Conservation (phyloP, 1,140 invertebrate species). For the Xylocopa sonorina region DNA sequence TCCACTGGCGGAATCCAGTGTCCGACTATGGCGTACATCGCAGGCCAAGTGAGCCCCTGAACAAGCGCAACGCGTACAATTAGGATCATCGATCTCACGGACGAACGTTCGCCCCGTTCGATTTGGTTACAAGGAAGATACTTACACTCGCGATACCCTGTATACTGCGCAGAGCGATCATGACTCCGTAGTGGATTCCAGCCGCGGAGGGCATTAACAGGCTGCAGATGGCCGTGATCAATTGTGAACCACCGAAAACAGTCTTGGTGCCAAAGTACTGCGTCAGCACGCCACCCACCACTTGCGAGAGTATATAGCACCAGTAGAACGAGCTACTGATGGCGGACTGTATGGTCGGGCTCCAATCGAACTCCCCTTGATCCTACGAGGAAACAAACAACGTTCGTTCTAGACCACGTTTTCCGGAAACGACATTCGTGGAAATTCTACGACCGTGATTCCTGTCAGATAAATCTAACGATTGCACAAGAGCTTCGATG, state of each 20-base stretch:
- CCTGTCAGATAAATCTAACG: background rate
- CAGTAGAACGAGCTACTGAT: slow-evolving; percentile 88
- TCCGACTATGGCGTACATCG: slow-evolving; percentile 92
- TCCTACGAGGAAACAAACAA: slow-evolving; percentile 60
- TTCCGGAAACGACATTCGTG: too few relatives aligned
- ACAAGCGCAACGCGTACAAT: slow-evolving; percentile 53
- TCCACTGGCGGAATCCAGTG: slow-evolving; percentile 92
- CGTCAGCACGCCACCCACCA: slow-evolving; percentile 88
- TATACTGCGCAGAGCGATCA: slow-evolving; percentile 84
- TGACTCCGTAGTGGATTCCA: slow-evolving; percentile 83
- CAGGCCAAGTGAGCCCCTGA: slow-evolving; percentile 92
- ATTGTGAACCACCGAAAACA: slow-evolving; percentile 89
- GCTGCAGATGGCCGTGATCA: slow-evolving; percentile 87
- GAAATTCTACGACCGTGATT: too few relatives aligned
- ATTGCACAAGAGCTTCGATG: slow-evolving; percentile 10
- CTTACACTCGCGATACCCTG: slow-evolving; percentile 63
- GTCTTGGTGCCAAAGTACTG: slow-evolving; percentile 90
- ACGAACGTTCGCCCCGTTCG: too few relatives aligned
- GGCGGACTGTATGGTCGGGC: slow-evolving; percentile 83
- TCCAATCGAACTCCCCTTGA: slow-evolving; percentile 85
- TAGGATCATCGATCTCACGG: too few relatives aligned
- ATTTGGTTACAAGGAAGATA: background rate
- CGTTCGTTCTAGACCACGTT: too few relatives aligned
- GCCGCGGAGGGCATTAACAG: slow-evolving; percentile 86
- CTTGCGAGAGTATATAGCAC: slow-evolving; percentile 88